These are phyloP conservation scores for Cichladusa arquata DNA, from an alignment of 2,113 vertebrate genomes.

Conservation along the genomic window DNA sequence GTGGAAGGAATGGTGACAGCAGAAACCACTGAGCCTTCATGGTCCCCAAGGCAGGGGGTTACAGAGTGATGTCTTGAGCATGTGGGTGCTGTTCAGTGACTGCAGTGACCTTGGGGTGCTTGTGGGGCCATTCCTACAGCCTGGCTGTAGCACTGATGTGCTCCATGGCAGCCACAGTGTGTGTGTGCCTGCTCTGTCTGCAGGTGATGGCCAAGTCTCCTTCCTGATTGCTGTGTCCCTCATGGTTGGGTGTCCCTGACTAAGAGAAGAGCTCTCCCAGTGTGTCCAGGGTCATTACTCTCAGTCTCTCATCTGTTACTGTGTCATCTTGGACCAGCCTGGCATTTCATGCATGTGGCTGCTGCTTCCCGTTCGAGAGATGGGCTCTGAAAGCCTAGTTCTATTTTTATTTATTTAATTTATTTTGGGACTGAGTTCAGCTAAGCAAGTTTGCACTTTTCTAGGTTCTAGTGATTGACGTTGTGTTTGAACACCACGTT, in stretches of 20 bases:
- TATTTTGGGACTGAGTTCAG: background rate
- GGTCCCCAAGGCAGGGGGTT: background rate
- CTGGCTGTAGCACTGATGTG: background rate
- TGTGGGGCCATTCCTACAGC: background rate
- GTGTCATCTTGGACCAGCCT: background rate
- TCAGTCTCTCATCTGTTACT: background rate
- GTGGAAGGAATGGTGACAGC: background rate
- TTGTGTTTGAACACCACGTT: slow-evolving; percentile 34
- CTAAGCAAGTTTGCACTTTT: slow-evolving; percentile 23
- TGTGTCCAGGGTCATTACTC: background rate
- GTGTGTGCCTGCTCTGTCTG: background rate
- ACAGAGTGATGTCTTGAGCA: background rate
- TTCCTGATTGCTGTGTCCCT: background rate
- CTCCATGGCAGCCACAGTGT: background rate
- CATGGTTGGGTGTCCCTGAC: background rate
- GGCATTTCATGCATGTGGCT: background rate
- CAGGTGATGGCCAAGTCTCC: background rate
- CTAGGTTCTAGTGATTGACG: slow-evolving; percentile 26
- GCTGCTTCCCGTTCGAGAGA: background rate
- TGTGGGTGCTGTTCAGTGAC: background rate
- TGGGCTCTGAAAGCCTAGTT: background rate
- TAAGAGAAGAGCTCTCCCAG: background rate
- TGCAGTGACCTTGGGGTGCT: background rate
- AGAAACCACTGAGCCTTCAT: background rate
- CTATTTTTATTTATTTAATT: slow-evolving; percentile 3